Percentiles rank a stretch among this genome's conserved stretches.
These are phyloP conservation scores for Laupala kohalensis DNA, from an alignment of 1,140 invertebrate species.

Conservation along the genomic window DNA sequence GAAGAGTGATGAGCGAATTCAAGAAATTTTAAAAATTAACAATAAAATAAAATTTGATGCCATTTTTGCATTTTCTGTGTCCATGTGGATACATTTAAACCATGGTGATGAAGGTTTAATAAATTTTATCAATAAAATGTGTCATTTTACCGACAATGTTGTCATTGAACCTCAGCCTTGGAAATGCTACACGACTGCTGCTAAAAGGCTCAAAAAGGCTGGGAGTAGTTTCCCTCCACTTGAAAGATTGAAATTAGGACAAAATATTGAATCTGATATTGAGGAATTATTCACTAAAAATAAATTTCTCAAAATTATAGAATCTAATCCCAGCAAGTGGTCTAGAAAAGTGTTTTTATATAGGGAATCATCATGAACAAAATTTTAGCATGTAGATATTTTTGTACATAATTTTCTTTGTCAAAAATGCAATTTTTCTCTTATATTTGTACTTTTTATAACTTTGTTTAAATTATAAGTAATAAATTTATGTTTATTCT, in stretches of 20 bases:
- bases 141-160: constrained; percentile 36
- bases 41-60: constrained; percentile 46
- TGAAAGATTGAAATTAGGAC: constrained; percentile 38
- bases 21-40: constrained; percentile 28
- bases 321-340: not conserved
- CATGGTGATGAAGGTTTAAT: constrained; percentile 55
- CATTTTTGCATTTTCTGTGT: constrained; percentile 65
- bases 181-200: constrained; percentile 63
- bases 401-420: too few species aligned
- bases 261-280: constrained; percentile 44
- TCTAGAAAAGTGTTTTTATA: not conserved
- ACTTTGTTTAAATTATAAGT: too few species aligned
- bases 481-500: too few species aligned
- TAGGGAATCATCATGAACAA: too few species aligned
- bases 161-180: constrained; percentile 70
- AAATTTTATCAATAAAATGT: constrained; percentile 39
- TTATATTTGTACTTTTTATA: too few species aligned
- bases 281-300: constrained; percentile 33
- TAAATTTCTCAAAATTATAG: not conserved
- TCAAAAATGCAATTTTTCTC: too few species aligned
- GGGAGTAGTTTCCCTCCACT: constrained; percentile 45
- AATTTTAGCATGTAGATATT: too few species aligned
- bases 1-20: constrained; percentile 26
- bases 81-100: constrained; percentile 81
- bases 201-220: constrained; percentile 48